Base-by-base conservation (phyloP, 2,888 invertebrate species). In the Agonopterix subpropinquella region DNA sequence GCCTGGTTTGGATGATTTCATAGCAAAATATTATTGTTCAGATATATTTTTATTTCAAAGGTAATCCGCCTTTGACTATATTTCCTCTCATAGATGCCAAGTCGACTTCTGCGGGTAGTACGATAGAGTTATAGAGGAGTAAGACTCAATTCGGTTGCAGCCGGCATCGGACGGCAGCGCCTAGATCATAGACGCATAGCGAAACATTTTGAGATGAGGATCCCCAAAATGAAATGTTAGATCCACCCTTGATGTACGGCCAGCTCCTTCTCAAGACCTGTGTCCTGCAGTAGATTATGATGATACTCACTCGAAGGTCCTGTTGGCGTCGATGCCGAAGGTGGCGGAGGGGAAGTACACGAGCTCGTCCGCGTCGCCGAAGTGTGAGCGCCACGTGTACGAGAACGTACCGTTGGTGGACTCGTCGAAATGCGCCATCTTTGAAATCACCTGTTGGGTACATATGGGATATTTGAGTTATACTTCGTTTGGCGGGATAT, bases 261-360 rank as follows among this genome's bases (percentile, higher is more conserved):
- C 18, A 2, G 3, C 3, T 18, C 18, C 1, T 4, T 18, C 18
- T 18, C 18, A 18, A 2, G 2, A 18, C 18, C 18, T 18, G 4
- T 18, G 18, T 18, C 18, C 2, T 18, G 18, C 18, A 18, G 3
- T 18, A 18, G 10, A 10, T 13, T 42, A 11, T 42, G 42, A 42
- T 2, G 4, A 4, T 4, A 78, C 85, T 81, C 54, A 98, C 90
- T 95, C 95, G 67, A 98, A 98, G 0, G 98, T 98, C 53, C 96
- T 90, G 77, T 98, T 98, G 1, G 96, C 96, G 80, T 98, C 98
- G 54, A 98, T 92, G 18, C 98, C 98, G 74, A 93, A 97, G 0
- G 96, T 95, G 0, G 96, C 94, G 0, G 97, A 94, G 0, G 98
- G 96, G 76, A 94, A 96, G 77, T 95, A 94, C 0, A 96, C 93